Base-by-base conservation (phyloP, 2,797 vertebrate genomes). In the Moxostoma hubbsi region DNA sequence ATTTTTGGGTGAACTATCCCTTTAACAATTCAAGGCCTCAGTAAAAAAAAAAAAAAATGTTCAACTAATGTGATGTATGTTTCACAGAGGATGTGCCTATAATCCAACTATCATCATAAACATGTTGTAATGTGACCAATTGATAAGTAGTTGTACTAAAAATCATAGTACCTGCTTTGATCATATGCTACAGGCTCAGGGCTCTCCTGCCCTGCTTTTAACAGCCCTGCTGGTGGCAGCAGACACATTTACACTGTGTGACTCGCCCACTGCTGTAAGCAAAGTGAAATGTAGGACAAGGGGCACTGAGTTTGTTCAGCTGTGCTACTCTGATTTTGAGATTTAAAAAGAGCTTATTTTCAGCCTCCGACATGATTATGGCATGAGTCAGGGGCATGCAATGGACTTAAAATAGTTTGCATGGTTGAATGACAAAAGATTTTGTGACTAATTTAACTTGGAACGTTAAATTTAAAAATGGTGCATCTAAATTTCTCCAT, bases 221-320 rank as follows among this genome's bases (percentile, higher is more conserved):
- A 45, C 46, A 72, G 59, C 51, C 84, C 86, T 83, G 79, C 49
- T 69, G 84, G 63, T 67, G 84, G 84, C 76, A 78, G 79, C 77
- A 87, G 50, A 78, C 67, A 16, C 82, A 55, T 69, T 73, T 49
- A 55, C 36, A 59, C 47, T 5, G 24, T n/a, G 53, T 57, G 9
- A 11, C 53, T 61, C 7, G 9, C 12, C 36, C 72, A 59, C 50
- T 7, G 12, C 36, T 55, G 36, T 6, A n/a, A 24, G 12, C 6
- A 8, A 63, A 49, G 69, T 66, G 16, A 67, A 62, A 76, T 74
- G 68, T 65, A 59, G 61, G 54, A 77, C 71, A 63, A 50, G 49
- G 75, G 72, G 45, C 71, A 76, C 8, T 45, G 79, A 67, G 79
- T 81, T 83, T 68, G 45, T 54, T 75, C 53, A 67, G 73, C 47